These are phyloP conservation scores for Melitaea cinxia DNA, from an alignment of 1,140 invertebrate genomes.

Conservation along the genomic window DNA sequence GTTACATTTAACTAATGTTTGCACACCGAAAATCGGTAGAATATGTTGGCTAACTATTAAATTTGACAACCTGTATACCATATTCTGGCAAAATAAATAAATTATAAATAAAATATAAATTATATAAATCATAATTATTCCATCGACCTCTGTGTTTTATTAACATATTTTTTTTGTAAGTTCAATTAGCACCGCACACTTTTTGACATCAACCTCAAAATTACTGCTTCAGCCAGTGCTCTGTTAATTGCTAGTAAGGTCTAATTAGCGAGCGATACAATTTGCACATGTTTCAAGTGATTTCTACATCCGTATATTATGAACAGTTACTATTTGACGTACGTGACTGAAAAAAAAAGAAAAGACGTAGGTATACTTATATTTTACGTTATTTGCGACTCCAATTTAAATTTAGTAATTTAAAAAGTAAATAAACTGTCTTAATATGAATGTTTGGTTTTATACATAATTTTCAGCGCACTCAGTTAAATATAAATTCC, in stretches of 20 bases:
- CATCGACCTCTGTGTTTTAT: too few species aligned
- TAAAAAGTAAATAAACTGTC: background rate
- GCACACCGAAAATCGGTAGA: too few species aligned
- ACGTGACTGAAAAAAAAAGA: too few species aligned
- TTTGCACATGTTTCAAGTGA: background rate
- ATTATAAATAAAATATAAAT: too few species aligned
- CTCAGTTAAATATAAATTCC: constrained; percentile 7
- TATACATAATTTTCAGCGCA: background rate
- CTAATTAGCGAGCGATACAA: constrained; percentile 12
- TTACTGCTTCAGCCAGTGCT: background rate
- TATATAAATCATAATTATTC: too few species aligned
- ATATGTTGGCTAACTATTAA: too few species aligned
- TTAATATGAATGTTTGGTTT: background rate
- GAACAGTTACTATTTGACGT: background rate
- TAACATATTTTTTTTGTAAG: background rate
- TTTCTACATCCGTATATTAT: constrained; percentile 2
- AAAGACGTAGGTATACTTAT: too few species aligned
- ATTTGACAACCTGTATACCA: too few species aligned
- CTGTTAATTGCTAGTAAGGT: constrained; percentile 11
- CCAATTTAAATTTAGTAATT: background rate
- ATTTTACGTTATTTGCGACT: too few species aligned
- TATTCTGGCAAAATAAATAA: too few species aligned
- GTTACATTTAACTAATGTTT: too few species aligned
- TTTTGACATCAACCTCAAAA: constrained; percentile 9
- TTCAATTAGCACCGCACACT: background rate